phyloP scores from a whole-genome alignment of 2,888 invertebrate genomes.

The Halocaridina rubra region DNA sequence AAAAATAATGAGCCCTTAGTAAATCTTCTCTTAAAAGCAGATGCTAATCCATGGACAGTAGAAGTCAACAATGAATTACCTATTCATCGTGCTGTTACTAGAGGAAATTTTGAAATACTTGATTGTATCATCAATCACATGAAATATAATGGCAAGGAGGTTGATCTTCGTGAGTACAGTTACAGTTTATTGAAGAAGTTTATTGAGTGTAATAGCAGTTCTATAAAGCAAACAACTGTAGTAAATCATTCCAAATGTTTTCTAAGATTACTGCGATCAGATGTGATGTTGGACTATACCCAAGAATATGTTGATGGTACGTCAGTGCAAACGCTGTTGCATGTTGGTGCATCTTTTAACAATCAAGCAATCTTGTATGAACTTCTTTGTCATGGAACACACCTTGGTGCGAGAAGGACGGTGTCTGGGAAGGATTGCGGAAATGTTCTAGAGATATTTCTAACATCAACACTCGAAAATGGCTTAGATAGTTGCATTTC shows the following conservation, averaged over 20 bases:
- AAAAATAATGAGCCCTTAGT: constrained; percentile 10
- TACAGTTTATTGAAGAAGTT: constrained; percentile 35
- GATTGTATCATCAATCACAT: constrained; percentile 27
- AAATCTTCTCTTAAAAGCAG: constrained; percentile 21
- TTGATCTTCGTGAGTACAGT: constrained; percentile 36
- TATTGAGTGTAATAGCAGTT: constrained; percentile 21
- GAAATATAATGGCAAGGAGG: constrained; percentile 18
- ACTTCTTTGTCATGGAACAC: constrained; percentile 44
- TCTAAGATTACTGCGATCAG: constrained; percentile 27
- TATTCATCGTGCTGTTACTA: constrained; percentile 48
- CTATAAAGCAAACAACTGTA: neutral
- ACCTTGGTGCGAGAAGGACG: constrained; percentile 34
- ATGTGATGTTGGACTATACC: constrained; percentile 42
- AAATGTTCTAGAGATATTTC: constrained; percentile 28
- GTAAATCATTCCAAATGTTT: constrained; percentile 37
- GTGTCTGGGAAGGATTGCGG: constrained; percentile 1
- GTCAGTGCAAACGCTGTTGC: constrained; percentile 21
- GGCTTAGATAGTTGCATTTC: constrained; percentile 60
- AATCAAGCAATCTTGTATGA: constrained; percentile 52
- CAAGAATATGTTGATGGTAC: constrained; percentile 11
- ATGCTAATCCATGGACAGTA: constrained; percentile 41
- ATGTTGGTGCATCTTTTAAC: constrained; percentile 50
- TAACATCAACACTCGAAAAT: constrained; percentile 29
- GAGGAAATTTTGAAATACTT: constrained; percentile 35
- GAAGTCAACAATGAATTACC: constrained; percentile 40